Evolutionary conservation across 2,113 vertebrate species (phyloP).

Genomic region (Rallus limicola): DNA sequence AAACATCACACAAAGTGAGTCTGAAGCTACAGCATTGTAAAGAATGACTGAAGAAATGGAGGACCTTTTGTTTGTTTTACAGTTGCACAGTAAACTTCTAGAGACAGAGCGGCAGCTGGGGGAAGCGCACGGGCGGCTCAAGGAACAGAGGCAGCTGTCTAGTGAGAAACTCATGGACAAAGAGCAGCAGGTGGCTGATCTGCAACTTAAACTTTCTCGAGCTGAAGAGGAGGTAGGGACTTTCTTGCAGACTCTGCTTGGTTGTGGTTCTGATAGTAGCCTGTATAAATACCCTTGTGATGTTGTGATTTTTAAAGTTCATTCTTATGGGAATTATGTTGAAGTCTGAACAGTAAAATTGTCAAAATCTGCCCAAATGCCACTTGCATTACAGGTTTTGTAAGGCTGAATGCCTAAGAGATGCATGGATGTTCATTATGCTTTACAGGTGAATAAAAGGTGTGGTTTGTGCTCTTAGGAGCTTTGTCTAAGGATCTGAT

Average conservation of each 20-base stretch:
- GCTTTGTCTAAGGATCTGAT: neutral
- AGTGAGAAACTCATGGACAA: slow-evolving; percentile 96
- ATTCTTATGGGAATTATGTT: neutral
- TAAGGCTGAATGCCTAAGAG: neutral
- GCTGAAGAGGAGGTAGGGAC: slow-evolving; percentile 89
- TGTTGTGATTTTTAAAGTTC: neutral
- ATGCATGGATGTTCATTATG: neutral
- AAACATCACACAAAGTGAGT: neutral
- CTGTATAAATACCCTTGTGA: neutral
- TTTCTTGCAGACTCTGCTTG: neutral
- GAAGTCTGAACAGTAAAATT: neutral
- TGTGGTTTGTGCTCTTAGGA: neutral
- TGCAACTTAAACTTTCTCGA: slow-evolving; percentile 92
- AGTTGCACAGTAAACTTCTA: slow-evolving; percentile 93
- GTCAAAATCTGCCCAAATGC: neutral
- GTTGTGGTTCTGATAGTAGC: neutral
- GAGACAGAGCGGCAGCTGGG: slow-evolving; percentile 94
- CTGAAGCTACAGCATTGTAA: neutral
- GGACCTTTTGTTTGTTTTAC: neutral
- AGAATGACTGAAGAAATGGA: neutral
- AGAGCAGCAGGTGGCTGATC: slow-evolving; percentile 93
- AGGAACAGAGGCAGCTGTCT: slow-evolving; percentile 96
- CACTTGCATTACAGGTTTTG: neutral
- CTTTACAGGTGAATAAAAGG: neutral
- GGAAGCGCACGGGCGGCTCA: slow-evolving; percentile 93